phyloP scores from a whole-genome alignment of 2,888 invertebrate species.

The Hipparchia sbordonii region DNA sequence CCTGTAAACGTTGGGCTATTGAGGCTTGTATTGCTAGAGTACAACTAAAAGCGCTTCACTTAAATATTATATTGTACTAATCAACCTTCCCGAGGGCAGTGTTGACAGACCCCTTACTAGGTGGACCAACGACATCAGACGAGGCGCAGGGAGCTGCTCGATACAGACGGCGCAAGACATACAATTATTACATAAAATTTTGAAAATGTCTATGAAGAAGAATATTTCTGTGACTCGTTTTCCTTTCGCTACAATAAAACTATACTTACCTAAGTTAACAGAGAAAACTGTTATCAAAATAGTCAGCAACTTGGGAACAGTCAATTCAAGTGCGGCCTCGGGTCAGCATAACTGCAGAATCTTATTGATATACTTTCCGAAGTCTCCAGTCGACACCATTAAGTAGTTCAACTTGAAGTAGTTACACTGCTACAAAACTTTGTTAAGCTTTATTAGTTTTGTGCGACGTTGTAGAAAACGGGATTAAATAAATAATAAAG shows the following conservation, averaged over 20 bases:
- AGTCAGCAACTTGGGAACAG: conserved; percentile 28
- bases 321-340: conserved; percentile 23
- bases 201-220: neutral
- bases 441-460: conserved; percentile 29
- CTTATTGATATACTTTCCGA: conserved; percentile 35
- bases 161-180: too few relatives aligned
- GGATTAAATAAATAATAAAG: neutral
- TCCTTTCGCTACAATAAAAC: neutral
- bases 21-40: too few relatives aligned
- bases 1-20: too few relatives aligned
- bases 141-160: too few relatives aligned
- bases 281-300: conserved; percentile 10
- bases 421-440: conserved; percentile 25
- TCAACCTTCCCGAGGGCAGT: too few relatives aligned
- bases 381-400: conserved; percentile 18
- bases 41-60: too few relatives aligned
- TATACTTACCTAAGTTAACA: neutral
- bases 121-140: too few relatives aligned
- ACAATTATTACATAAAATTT: too few relatives aligned
- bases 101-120: too few relatives aligned
- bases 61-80: too few relatives aligned
- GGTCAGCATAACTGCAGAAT: conserved; percentile 28
- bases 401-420: conserved; percentile 24
- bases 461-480: conserved; percentile 15
- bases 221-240: neutral